Conservation (phyloP, 2,797 vertebrate genomes). For the Toxotes lorentzi region DNA sequence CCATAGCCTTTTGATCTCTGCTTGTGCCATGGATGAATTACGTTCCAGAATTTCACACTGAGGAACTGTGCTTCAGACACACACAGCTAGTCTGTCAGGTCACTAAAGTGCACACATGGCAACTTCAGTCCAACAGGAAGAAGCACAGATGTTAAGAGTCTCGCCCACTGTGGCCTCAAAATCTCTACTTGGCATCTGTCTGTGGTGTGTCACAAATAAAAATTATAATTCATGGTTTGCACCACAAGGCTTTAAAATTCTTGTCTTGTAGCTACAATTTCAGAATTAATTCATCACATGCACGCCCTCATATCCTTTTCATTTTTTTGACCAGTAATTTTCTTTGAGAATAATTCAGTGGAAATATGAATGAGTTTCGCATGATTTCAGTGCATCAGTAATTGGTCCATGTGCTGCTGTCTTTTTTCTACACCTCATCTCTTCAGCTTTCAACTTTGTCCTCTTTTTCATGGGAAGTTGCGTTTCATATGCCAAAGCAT, state of each 20-base stretch:
- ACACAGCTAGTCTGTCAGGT: constrained; percentile 76
- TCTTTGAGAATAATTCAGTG: constrained; percentile 75
- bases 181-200: constrained; percentile 35
- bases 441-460: constrained; percentile 49
- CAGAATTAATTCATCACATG: constrained; percentile 54
- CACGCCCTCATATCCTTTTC: constrained; percentile 32
- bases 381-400: constrained; percentile 63
- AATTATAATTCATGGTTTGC: constrained; percentile 46
- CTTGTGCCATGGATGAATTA: constrained; percentile 86
- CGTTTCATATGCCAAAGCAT: constrained; percentile 42
- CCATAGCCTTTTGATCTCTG: constrained; percentile 84
- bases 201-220: constrained; percentile 45
- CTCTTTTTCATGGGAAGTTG: constrained; percentile 61
- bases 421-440: constrained; percentile 39
- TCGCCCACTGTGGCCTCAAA: constrained; percentile 30
- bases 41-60: constrained; percentile 85
- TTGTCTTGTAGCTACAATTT: constrained; percentile 54
- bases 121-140: constrained; percentile 48
- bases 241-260: constrained; percentile 42
- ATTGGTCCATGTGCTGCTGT: constrained; percentile 51
- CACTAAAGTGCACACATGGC: constrained; percentile 74
- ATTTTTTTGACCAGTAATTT: constrained; percentile 53
- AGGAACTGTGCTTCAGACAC: constrained; percentile 78
- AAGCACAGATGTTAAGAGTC: constrained; percentile 59
- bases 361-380: constrained; percentile 57